Conservation (phyloP, 2,113 vertebrate genomes). For the Etheostoma cragini region DNA sequence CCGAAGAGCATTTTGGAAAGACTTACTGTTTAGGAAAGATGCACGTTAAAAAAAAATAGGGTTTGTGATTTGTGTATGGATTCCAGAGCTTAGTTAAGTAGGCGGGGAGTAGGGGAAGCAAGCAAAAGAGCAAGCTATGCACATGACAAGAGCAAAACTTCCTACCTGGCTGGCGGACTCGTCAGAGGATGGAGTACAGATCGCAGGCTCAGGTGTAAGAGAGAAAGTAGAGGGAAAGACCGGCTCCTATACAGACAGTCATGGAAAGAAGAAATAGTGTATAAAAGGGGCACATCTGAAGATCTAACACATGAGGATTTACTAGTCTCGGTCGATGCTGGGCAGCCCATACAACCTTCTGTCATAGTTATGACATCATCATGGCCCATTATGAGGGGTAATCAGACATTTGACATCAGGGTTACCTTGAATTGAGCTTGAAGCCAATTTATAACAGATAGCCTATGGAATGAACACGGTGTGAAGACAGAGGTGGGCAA, state of each 20-base stretch:
- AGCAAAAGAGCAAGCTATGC: neutral
- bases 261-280: neutral
- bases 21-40: neutral
- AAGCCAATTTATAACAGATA: neutral
- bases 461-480: neutral
- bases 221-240: constrained; percentile 72
- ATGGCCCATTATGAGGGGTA: too few species aligned
- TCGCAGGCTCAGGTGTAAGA: constrained; percentile 65
- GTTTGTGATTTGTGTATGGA: neutral
- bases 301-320: neutral
- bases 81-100: neutral
- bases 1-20: neutral
- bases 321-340: neutral
- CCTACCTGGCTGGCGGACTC: constrained; percentile 75
- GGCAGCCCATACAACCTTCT: neutral
- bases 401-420: neutral
- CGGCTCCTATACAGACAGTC: constrained; percentile 66
- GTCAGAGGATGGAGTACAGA: constrained; percentile 41
- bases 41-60: neutral
- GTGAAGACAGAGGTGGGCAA: neutral
- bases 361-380: too few species aligned
- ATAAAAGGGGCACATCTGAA: neutral
- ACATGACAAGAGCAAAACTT: neutral
- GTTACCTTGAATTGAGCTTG: neutral
- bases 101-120: neutral